A percentile compares a stretch with the other conserved stretches of the same genome.
These are phyloP conservation scores for Chaenodraco wilsoni DNA, from an alignment of 2,797 vertebrate genomes.

Conservation along the genomic window DNA sequence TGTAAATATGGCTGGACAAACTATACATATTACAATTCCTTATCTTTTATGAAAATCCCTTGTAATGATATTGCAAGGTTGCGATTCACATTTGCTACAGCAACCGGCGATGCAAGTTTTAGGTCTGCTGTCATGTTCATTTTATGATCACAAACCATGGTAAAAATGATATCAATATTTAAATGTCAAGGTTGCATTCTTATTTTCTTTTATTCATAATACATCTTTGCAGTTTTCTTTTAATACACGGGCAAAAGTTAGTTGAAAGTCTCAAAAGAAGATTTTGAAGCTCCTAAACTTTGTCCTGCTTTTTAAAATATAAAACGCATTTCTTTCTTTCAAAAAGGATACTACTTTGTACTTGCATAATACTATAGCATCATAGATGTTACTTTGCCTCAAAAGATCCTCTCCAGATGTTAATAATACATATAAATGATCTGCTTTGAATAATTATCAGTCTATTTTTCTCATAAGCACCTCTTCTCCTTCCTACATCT, in stretches of 20 bases:
- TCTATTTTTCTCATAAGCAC: not conserved
- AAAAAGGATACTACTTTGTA: too few relatives aligned
- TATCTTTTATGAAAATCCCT: not conserved
- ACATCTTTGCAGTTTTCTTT: not conserved
- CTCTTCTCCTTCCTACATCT: not conserved
- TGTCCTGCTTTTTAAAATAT: not conserved
- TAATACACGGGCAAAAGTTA: too few relatives aligned
- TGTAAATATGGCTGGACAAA: too few relatives aligned
- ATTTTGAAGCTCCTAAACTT: slow-evolving; percentile 1
- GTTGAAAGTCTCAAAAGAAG: not conserved
- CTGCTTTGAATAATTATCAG: not conserved
- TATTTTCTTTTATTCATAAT: not conserved
- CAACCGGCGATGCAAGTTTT: not conserved
- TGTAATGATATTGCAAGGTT: not conserved
- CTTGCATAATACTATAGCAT: not conserved
- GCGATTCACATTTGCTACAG: not conserved
- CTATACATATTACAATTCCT: too few relatives aligned
- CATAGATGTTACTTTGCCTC: not conserved
- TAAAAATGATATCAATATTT: not conserved
- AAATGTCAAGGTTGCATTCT: not conserved
- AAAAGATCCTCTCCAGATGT: not conserved
- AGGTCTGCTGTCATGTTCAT: not conserved
- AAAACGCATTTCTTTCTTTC: not conserved
- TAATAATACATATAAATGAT: too few relatives aligned
- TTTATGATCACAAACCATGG: not conserved